Conservation (phyloP, 2,888 invertebrate genomes). For the Protula sp. region DNA sequence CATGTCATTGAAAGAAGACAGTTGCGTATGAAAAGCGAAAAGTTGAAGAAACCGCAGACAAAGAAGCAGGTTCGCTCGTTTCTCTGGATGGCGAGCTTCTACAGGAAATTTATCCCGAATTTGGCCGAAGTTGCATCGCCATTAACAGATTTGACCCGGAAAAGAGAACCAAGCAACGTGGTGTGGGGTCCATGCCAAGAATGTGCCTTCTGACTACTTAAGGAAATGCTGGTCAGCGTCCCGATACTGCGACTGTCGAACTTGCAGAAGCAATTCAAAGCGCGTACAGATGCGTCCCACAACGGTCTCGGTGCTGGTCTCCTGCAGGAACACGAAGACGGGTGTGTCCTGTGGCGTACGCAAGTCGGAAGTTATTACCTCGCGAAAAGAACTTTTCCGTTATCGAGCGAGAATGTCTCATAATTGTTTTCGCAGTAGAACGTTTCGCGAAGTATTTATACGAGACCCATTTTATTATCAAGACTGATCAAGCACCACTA, state of each 20-base stretch:
- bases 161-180: neutral
- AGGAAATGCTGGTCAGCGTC: neutral
- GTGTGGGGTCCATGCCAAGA: neutral
- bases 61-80: no score
- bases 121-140: neutral
- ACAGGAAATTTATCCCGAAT: no score
- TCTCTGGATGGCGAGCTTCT: no score
- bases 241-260: neutral
- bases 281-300: neutral
- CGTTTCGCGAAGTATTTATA: neutral
- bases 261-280: neutral
- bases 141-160: neutral
- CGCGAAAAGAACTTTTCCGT: neutral
- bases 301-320: neutral
- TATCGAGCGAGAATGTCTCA: neutral
- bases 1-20: no score
- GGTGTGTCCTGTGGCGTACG: neutral
- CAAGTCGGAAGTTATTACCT: neutral
- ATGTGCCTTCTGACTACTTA: neutral
- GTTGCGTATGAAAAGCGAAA: no score
- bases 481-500: neutral
- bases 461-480: neutral
- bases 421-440: neutral
- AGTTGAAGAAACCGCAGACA: no score
- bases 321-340: neutral